phyloP scores from a whole-genome alignment of 1,140 invertebrate genomes.

The Hycleus phaleratus region DNA sequence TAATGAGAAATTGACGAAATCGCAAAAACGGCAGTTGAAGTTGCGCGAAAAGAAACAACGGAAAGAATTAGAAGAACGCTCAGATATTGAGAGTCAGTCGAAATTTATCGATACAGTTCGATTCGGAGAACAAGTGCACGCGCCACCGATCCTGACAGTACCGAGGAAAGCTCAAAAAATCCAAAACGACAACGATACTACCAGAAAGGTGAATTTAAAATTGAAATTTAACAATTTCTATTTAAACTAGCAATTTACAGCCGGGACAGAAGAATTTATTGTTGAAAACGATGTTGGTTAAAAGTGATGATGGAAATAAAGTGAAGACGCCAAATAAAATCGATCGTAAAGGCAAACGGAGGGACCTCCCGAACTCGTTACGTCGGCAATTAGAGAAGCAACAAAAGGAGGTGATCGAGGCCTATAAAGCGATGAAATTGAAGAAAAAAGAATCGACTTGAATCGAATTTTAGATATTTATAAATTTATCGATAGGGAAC shows the following conservation, averaged over 20 bases:
- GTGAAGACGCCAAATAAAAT: conserved; percentile 29
- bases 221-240: background rate
- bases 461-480: too few species aligned
- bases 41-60: conserved; percentile 43
- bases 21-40: conserved; percentile 44
- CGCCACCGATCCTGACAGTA: conserved; percentile 50
- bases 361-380: conserved; percentile 47
- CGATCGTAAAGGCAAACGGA: conserved; percentile 49
- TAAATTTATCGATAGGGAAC: too few species aligned
- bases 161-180: conserved; percentile 43
- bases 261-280: conserved; percentile 50
- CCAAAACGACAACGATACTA: conserved; percentile 25
- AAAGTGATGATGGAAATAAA: conserved; percentile 13
- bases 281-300: conserved; percentile 44
- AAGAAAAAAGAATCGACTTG: conserved; percentile 19
- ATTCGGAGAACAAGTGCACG: conserved; percentile 61
- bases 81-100: conserved; percentile 20
- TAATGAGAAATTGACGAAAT: conserved; percentile 40
- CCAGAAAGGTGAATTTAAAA: conserved; percentile 38
- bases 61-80: conserved; percentile 35
- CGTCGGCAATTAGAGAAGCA: conserved; percentile 51
- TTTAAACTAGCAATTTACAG: conserved; percentile 32
- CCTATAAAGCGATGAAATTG: conserved; percentile 51
- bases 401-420: conserved; percentile 49
- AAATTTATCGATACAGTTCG: conserved; percentile 47